Evolutionary conservation across 2,888 invertebrate species (phyloP), one percentile per base, ranked within the genome.

Genomic region (Meganola albula): DNA sequence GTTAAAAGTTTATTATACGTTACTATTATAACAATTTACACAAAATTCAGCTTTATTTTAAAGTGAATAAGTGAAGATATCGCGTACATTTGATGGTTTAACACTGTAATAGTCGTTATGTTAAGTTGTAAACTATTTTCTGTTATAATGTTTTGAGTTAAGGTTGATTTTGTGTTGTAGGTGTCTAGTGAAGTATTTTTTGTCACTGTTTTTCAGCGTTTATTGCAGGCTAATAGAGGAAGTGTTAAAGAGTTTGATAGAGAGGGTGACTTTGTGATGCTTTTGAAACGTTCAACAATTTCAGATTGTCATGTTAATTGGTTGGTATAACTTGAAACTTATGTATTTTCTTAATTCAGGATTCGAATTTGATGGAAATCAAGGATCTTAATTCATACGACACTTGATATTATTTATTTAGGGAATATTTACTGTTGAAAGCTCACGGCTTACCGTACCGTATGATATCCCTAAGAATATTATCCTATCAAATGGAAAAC

Each of bases 1-100:
- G 74, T 76, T 74, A 73, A 74, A 76, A 73, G 73, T 78, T 82
- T 80, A 80, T 79, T 72, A 71, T 63, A 54, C 40, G 40, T 35
- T 31, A 31, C 38, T 31, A 30, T 28, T 16, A 7, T n/a, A 18
- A 24, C n/a, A 12, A 1, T 21, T 30, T 44, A 42, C 20, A 28
- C 40, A 5, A 63, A 37, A 58, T 46, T 51, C 16, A 42, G 46
- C 52, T 44, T 56, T 68, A 60, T 37, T 16, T 1, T 24, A 9
- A 9, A 36, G 10, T 10, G 1, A 1, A 26, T 50, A 55, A 24
- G 31, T 25, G 9, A 28, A 31, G 4, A 34, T 13, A 34, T 47
- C 13, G 24, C 10, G 35, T 24, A 21, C 2, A 16, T 18, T 10
- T 31, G 5, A 9, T 7, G 13, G 28, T 31, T 37, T 31, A 43